Evolutionary conservation across 2,797 vertebrate genomes (phyloP), one percentile per base, ranked within the genome.

Genomic region (Lithobates pipiens): DNA sequence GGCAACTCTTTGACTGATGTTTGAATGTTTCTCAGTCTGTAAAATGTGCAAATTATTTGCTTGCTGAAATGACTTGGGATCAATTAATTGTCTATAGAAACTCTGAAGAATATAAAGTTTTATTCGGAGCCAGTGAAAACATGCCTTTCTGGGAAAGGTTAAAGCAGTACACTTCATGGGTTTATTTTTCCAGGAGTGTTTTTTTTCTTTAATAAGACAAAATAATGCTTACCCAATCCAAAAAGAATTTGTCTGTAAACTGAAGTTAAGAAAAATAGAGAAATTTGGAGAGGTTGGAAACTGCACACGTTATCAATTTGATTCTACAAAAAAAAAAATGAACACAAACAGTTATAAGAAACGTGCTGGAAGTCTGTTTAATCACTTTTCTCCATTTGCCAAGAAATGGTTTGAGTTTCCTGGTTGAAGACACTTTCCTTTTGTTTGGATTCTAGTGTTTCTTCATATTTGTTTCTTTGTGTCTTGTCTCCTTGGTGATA

Each of bases 61-160:
- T 70, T 61, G 76, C 57, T 63, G 69, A 83, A 81, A 79, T 87
- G 23, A 87, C 76, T 87, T 76, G 29, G 76, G 81, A 83, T 82
- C 85, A 83, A 79, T 83, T 74, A 61, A 83, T 79, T 87, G 85
- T 83, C 76, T 83, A 69, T 69, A 87, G 76, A 87, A 83, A 79
- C 39, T 57, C 71, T 69, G 69, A 76, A 78, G 76, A 77, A 61
- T 75, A 79, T 83, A 78, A 83, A 73, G 80, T 83, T 83, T 73
- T 71, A 74, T 79, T 83, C 76, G 69, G 76, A 83, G 85, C 85
- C 85, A 87, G 85, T 79, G 85, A 83, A 83, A 87, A 87, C 85
- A 87, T 79, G 85, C 85, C 80, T 87, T 83, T 83, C 80, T 83
- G 85, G 85, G 81, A 87, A 83, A 87, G 85, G 85, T 87, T 87